Percentiles rank a stretch among this genome's conserved stretches.
phyloP scores from a whole-genome alignment of 2,113 vertebrate species.

The Cheirogaleus medius region DNA sequence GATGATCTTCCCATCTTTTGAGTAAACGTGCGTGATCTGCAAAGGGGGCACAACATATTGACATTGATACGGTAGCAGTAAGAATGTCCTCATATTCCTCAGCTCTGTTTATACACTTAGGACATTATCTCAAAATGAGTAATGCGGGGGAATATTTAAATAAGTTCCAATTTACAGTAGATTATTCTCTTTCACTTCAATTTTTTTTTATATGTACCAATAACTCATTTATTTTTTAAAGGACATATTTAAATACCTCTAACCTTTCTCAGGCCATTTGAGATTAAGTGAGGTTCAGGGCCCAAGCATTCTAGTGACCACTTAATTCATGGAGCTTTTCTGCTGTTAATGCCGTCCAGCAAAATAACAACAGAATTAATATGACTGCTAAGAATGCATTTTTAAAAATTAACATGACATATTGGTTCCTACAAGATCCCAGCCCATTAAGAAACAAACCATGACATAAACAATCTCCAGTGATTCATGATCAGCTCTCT shows the following conservation, averaged over 20 bases:
- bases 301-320: too few species aligned
- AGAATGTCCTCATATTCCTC: background rate
- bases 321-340: background rate
- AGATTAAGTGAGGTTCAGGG: background rate
- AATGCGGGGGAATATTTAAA: background rate
- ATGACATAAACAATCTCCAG: background rate
- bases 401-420: background rate
- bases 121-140: background rate
- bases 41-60: background rate
- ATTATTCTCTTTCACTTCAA: background rate
- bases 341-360: background rate
- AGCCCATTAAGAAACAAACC: background rate
- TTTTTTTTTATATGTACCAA: background rate
- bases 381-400: background rate
- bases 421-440: background rate
- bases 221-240: background rate
- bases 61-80: background rate
- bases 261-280: background rate
- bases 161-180: background rate
- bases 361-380: background rate
- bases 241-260: background rate
- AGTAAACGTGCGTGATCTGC: background rate
- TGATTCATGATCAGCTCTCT: background rate
- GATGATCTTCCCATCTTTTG: background rate
- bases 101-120: background rate